Evolutionary conservation across 2,113 vertebrate species (phyloP), one percentile per base, ranked within the genome.

Genomic region (Australoheros scitulus): DNA sequence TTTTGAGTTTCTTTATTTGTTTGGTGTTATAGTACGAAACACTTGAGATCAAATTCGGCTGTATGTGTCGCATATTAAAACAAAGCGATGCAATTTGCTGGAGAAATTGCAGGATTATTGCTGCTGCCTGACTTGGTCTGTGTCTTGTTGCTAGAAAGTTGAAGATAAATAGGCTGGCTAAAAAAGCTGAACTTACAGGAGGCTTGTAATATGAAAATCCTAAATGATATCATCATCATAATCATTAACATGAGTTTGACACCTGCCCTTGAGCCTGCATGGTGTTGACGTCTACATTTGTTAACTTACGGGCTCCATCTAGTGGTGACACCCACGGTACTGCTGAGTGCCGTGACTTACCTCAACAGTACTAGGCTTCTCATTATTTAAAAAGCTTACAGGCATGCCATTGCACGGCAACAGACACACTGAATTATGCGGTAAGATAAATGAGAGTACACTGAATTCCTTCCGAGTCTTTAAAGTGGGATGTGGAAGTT

Each of bases 261-360:
- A 50, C 22, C 3, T 68, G 22, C 34, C 5, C n/a, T 7, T 22
- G 36, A 76, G 36, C 56, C 74, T 59, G 36, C 56, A 24, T 18
- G 47, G 15, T 20, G 43, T 52, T 70, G 65, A 57, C 55, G 11
- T 38, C 50, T 18, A 24, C 47, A 2, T 34, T 76, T 29, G 8
- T 55, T 38, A n/a, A 4, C 57, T 41, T 26, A 3, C 14, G 4
- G 11, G n/a, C 65, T 52, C 79, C 82, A 80, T 74, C 90, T 82
- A 63, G 82, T 15, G 90, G 87, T 10, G 6, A 22, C 7, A 11
- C 0, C 0, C 0, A 6, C 6, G 29, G 20, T 9, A 83, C 58
- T 80, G 50, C 5, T 2, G 5, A 1, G 3, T 3, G 78, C 86
- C n/a, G 86, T 76, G 82, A 82, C 82, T 88, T 86, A 22, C 43